Evolutionary conservation across 2,888 invertebrate species (phyloP).

Genomic region (Drosophila neutralis): DNA sequence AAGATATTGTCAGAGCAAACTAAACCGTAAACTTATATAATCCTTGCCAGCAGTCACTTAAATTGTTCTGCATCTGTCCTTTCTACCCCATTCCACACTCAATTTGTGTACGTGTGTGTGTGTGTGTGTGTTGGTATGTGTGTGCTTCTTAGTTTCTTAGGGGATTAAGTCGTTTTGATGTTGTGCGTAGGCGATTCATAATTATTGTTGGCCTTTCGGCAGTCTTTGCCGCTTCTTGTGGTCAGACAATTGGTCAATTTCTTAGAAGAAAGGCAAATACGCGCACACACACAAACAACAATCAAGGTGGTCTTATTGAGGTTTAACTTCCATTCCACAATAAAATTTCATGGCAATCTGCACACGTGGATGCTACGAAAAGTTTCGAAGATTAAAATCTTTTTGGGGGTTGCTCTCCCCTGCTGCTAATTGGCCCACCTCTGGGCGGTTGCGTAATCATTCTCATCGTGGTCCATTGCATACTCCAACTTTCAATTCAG

Average conservation of each 20-base stretch:
- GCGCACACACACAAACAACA: conserved; percentile 19
- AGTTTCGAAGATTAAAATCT: conserved; percentile 51
- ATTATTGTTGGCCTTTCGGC: conserved; percentile 66
- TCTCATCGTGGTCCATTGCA: conserved; percentile 13
- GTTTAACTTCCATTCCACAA: conserved; percentile 19
- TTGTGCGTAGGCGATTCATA: conserved; percentile 75
- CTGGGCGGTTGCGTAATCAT: conserved; percentile 49
- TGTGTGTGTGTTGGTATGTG: conserved; percentile 20
- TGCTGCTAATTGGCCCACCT: conserved; percentile 56
- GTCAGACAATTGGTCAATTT: conserved; percentile 82
- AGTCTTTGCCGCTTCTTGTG: conserved; percentile 52
- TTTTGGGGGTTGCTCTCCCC: conserved; percentile 5
- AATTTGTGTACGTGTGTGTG: conserved; percentile 7
- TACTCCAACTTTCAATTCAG: conserved; percentile 57
- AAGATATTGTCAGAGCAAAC: conserved; percentile 52
- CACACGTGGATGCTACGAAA: conserved; percentile 36
- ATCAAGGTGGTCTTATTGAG: conserved; percentile 2
- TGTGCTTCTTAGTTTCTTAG: conserved; percentile 28
- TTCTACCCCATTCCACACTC: neutral
- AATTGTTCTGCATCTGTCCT: conserved; percentile 39
- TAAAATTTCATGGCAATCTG: conserved; percentile 43
- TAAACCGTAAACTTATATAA: conserved; percentile 68
- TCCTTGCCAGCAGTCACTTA: conserved; percentile 73
- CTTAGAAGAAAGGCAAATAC: conserved; percentile 65
- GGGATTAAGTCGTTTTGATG: conserved; percentile 81